Base-by-base conservation (phyloP, 2,797 vertebrate genomes). In the Clarias platycephalus region DNA sequence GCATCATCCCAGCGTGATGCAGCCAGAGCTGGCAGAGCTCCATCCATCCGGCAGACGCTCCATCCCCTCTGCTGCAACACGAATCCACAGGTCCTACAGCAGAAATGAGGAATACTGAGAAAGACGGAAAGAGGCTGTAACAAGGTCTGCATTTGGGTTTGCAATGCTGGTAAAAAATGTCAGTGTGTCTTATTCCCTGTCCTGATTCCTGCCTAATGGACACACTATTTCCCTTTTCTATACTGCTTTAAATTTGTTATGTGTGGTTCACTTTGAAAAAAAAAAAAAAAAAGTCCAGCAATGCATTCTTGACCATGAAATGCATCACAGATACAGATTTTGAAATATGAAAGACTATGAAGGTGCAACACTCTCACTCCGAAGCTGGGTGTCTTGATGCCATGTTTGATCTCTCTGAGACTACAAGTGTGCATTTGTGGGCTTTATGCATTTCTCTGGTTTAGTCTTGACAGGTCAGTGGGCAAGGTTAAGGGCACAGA, bases 401-500 rank as follows among this genome's bases (percentile, higher is more conserved):
- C 62, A 78, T 81, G 83, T 85, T 85, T 80, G 83, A 53, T 84
- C 88, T 88, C 87, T 80, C 87, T 53, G 67, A 37, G 83, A 37
- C 72, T 16, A 85, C 85, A 90, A 88, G n/a, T n/a, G 57, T 87
- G 84, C 89, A 88, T 93, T 92, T 83, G 71, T 88, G 86, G 85
- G 78, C 86, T 60, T 77, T 89, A 84, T 90, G 82, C 70, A 82
- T 86, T 85, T 88, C 80, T 82, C 89, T 87, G 86, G 85, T 90
- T 85, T 93, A 84, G 91, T 93, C 93, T 94, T 90, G 91, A 92
- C 92, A 92, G 90, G 91, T 89, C 86, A 91, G 89, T 82, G 87
- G 60, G 34, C 66, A 55, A 81, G 77, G n/a, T 57, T 64, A 77
- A 62, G 82, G 34, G 64, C 49, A 78, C 57, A 55, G 77, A 63